Percentiles rank a stretch among this genome's conserved stretches.
phyloP scores from a whole-genome alignment of 1,140 invertebrate species.

The Meteorus sp. region DNA sequence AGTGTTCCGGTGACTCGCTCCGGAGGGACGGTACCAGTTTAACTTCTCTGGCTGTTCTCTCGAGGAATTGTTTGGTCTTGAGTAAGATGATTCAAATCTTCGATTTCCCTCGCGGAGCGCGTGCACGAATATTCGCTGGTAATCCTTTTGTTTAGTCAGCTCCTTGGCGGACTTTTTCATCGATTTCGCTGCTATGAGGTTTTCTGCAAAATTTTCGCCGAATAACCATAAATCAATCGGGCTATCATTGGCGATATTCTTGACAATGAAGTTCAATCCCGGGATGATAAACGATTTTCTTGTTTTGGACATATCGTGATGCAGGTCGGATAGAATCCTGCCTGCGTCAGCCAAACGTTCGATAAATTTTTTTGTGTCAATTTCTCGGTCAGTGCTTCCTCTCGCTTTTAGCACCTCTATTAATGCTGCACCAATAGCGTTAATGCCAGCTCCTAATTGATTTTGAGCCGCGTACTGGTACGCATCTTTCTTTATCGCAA shows the following conservation, averaged over 20 bases:
- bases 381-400: not conserved
- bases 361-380: not conserved
- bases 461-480: constrained; percentile 11
- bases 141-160: not conserved
- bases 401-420: not conserved
- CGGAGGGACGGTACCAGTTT: too few relatives aligned
- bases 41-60: too few relatives aligned
- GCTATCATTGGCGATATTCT: constrained; percentile 11
- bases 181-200: constrained; percentile 22
- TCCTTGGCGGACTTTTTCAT: constrained; percentile 25
- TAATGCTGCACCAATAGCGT: constrained; percentile 3
- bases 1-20: too few relatives aligned
- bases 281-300: constrained; percentile 7
- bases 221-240: constrained; percentile 14
- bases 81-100: too few relatives aligned
- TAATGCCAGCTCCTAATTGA: constrained; percentile 5
- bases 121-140: too few relatives aligned
- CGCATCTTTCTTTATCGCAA: constrained; percentile 17
- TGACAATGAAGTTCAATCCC: constrained; percentile 6
- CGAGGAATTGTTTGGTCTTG: too few relatives aligned
- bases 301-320: constrained; percentile 8
- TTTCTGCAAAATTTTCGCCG: constrained; percentile 23
- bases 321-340: constrained; percentile 21
- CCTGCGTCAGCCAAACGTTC: constrained; percentile 5
- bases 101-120: too few relatives aligned